Conservation (phyloP, 2,113 vertebrate species). For the Microcebus tavaratra region DNA sequence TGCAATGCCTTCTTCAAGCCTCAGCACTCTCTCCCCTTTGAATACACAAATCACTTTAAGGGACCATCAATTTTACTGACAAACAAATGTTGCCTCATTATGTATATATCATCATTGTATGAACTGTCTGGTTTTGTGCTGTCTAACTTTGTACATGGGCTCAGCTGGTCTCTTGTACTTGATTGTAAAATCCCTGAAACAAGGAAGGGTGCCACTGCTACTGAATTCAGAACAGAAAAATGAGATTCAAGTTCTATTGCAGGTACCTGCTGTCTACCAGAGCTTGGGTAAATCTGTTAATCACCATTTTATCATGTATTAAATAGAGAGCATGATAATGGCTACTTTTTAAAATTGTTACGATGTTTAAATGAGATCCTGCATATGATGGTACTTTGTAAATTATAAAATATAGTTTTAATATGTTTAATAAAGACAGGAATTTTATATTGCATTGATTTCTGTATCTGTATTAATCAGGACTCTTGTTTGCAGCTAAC, state of each 20-base stretch:
- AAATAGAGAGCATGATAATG: background rate
- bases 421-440: background rate
- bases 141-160: background rate
- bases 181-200: background rate
- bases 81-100: background rate
- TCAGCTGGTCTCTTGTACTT: background rate
- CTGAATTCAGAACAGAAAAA: background rate
- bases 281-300: background rate
- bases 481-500: background rate
- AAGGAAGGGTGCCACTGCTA: background rate
- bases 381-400: background rate
- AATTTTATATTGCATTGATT: background rate
- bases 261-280: background rate
- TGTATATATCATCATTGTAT: background rate
- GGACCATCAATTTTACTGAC: background rate
- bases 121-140: background rate
- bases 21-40: background rate
- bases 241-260: background rate
- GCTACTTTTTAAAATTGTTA: background rate
- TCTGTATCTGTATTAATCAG: background rate
- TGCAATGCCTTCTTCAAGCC: background rate
- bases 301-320: background rate
- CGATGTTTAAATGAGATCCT: background rate
- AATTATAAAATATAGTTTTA: background rate
- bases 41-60: background rate